Evolutionary conservation across 1,140 invertebrate genomes (phyloP).

Genomic region (Drosophila melanica): DNA sequence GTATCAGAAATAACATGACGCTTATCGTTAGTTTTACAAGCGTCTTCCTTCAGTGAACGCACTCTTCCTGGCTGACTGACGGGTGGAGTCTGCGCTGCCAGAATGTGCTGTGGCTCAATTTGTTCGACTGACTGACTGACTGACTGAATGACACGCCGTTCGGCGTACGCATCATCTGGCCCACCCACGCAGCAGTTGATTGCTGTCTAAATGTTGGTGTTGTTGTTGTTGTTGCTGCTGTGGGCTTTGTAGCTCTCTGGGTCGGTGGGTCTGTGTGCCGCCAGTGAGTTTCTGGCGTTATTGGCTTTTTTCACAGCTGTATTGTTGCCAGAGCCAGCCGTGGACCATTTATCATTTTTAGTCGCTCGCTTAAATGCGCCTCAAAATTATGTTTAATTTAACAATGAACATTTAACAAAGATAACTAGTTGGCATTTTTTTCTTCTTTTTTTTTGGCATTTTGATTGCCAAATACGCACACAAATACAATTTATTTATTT

Average conservation of each 20-base stretch:
- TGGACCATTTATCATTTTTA: constrained; percentile 61
- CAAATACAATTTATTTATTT: constrained; percentile 29
- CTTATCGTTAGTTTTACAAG: constrained; percentile 61
- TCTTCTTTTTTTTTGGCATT: too few species aligned
- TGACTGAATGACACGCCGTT: constrained; percentile 35
- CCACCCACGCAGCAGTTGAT: constrained; percentile 32
- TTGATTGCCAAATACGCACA: neutral
- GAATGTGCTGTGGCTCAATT: constrained; percentile 42
- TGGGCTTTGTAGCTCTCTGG: neutral
- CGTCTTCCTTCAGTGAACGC: constrained; percentile 41
- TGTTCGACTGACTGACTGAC: constrained; percentile 32
- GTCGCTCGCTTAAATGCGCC: constrained; percentile 53
- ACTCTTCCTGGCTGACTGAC: constrained; percentile 24
- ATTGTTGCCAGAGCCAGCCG: constrained; percentile 36
- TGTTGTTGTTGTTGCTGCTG: constrained; percentile 2
- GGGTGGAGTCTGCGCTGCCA: constrained; percentile 2
- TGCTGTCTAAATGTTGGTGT: constrained; percentile 36
- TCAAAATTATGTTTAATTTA: constrained; percentile 60
- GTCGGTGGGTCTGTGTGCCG: constrained; percentile 1
- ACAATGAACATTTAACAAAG: constrained; percentile 24
- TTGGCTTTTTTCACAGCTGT: constrained; percentile 27
- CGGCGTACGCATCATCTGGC: constrained; percentile 34
- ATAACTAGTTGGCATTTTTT: constrained; percentile 1
- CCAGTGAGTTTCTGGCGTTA: constrained; percentile 24
- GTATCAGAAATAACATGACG: constrained; percentile 54